A percentile compares a stretch with the other conserved stretches of the same genome.
Conservation (phyloP, 2,888 invertebrate species). For the Ichneumoninae sp. region DNA sequence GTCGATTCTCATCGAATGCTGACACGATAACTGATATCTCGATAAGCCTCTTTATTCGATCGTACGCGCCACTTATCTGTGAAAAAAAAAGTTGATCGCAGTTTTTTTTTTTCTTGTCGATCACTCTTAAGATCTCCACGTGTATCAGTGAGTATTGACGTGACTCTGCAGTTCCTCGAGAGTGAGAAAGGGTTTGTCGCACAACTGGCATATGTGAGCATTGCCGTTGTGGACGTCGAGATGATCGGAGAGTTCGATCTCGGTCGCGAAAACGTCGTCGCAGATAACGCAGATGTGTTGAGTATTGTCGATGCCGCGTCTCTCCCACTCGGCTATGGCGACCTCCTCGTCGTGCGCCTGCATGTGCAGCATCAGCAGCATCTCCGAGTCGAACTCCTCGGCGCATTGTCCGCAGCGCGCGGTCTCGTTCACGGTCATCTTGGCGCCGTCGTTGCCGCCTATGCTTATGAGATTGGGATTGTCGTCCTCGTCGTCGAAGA, state of each 20-base stretch:
- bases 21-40: background rate
- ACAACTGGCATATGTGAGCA: conserved; percentile 78
- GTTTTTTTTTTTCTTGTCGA: background rate
- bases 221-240: conserved; percentile 79
- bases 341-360: conserved; percentile 81
- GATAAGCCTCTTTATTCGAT: background rate
- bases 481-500: conserved; percentile 80
- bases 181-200: conserved; percentile 79
- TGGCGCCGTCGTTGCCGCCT: conserved; percentile 47
- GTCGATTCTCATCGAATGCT: too few relatives aligned
- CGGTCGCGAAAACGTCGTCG: conserved; percentile 75
- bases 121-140: background rate
- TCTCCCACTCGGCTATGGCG: conserved; percentile 79
- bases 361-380: conserved; percentile 79
- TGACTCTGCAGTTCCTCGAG: conserved; percentile 79
- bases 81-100: background rate
- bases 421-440: conserved; percentile 26
- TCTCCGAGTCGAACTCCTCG: conserved; percentile 76
- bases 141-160: conserved; percentile 79
- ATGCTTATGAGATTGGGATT: conserved; percentile 80
- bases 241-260: conserved; percentile 78
- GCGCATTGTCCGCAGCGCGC: conserved; percentile 75
- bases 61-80: too few relatives aligned
- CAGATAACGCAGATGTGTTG: conserved; percentile 78
- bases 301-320: conserved; percentile 70